Percentiles rank a stretch among this genome's conserved stretches.
Evolutionary conservation across 2,888 invertebrate species (phyloP).

Genomic region (Machimus atricapillus): DNA sequence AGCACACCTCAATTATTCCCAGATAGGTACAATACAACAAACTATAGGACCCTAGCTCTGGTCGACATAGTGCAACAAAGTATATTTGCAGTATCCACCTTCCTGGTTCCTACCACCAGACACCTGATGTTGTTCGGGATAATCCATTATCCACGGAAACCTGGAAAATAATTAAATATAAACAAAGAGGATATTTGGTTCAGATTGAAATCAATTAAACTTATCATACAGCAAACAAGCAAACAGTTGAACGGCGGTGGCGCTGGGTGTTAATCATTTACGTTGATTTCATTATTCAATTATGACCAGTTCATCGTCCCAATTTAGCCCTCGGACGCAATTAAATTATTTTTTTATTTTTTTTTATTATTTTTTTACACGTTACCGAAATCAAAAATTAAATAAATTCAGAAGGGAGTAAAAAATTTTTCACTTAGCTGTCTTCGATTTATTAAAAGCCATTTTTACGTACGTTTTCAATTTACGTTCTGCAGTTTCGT

Average conservation of each 20-base stretch:
- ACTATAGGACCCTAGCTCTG: not conserved
- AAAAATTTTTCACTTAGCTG: not conserved
- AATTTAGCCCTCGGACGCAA: not conserved
- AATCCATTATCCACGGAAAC: not conserved
- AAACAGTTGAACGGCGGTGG: not conserved
- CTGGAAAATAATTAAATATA: constrained; percentile 27
- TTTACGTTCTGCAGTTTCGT: not conserved
- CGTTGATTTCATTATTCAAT: constrained; percentile 23
- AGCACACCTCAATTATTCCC: not conserved
- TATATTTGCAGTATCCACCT: not conserved
- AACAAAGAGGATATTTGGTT: not conserved
- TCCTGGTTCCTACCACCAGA: not conserved
- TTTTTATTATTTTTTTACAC: not conserved
- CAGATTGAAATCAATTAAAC: constrained; percentile 14
- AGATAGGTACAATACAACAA: not conserved
- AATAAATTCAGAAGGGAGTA: not conserved
- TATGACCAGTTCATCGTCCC: not conserved
- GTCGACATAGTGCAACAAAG: not conserved
- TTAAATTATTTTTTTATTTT: not conserved
- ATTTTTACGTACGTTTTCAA: not conserved
- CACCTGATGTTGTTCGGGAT: not conserved
- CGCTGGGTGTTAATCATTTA: constrained; percentile 15
- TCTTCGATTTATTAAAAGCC: not conserved
- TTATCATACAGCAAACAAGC: not conserved
- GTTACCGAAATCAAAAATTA: not conserved